A percentile compares a stretch with the other conserved stretches of the same genome.
Evolutionary conservation across 2,797 vertebrate species (phyloP).

Genomic region (Xiphophorus birchmanni): DNA sequence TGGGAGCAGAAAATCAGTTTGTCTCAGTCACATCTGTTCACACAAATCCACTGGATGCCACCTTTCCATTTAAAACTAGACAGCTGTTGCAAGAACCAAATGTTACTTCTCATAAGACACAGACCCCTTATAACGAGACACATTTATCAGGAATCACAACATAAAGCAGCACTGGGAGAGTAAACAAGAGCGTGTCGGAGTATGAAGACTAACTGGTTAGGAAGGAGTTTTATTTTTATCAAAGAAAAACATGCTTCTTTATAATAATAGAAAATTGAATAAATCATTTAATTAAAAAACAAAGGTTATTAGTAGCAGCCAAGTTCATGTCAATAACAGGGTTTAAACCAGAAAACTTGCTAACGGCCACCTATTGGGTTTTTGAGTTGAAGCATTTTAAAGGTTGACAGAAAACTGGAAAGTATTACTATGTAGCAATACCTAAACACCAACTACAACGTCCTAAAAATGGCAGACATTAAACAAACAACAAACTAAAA

Average conservation of each 20-base stretch:
- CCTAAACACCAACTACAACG: no score
- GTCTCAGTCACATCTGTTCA: neutral
- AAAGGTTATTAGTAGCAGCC: no score
- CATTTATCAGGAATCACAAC: slow-evolving; percentile 2
- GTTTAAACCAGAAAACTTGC: no score
- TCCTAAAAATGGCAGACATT: no score
- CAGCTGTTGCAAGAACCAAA: neutral
- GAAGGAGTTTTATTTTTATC: neutral
- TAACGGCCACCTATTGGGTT: no score
- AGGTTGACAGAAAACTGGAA: neutral
- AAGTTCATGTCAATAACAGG: no score
- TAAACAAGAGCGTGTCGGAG: neutral
- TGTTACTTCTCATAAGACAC: neutral
- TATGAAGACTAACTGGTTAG: slow-evolving; percentile 47
- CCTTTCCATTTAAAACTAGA: neutral
- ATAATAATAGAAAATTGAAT: no score
- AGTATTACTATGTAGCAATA: no score
- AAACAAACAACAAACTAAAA: no score
- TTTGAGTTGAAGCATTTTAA: neutral
- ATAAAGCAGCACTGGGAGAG: neutral
- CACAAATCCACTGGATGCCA: slow-evolving; percentile 3
- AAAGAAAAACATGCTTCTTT: no score
- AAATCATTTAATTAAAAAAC: no score
- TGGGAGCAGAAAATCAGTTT: neutral
- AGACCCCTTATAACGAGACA: neutral